Conservation (phyloP, 1,140 invertebrate species). For the Theocolax elegans region DNA sequence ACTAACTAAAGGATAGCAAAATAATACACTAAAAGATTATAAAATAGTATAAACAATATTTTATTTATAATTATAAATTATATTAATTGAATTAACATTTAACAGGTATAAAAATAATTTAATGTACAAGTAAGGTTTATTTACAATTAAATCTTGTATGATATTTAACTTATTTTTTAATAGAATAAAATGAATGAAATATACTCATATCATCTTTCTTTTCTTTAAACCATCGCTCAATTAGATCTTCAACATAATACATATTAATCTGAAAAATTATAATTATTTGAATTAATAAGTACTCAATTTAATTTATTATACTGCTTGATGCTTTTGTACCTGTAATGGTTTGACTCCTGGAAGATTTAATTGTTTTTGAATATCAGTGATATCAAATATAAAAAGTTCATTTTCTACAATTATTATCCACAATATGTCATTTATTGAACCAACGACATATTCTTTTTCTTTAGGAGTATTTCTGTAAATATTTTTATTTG, state of each 20-base stretch:
- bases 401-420: constrained; percentile 49
- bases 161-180: constrained; percentile 23
- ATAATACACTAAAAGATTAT: no score
- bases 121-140: background rate
- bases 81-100: no score
- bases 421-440: constrained; percentile 50
- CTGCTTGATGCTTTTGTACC: no score
- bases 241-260: constrained; percentile 44
- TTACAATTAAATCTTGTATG: background rate
- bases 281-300: constrained; percentile 6
- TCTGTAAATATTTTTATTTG: no score
- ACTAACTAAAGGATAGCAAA: no score
- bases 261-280: constrained; percentile 45
- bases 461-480: background rate
- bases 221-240: constrained; percentile 48
- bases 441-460: constrained; percentile 48
- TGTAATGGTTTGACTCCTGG: no score
- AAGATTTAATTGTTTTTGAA: constrained; percentile 49
- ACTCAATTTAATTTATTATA: no score
- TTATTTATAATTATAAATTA: no score
- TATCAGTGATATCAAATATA: constrained; percentile 43
- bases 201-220: constrained; percentile 51
- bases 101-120: constrained; percentile 1
- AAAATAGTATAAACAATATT: no score
- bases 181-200: constrained; percentile 44